phyloP scores from a whole-genome alignment of 2,797 vertebrate genomes.

The Peromyscus eremicus region DNA sequence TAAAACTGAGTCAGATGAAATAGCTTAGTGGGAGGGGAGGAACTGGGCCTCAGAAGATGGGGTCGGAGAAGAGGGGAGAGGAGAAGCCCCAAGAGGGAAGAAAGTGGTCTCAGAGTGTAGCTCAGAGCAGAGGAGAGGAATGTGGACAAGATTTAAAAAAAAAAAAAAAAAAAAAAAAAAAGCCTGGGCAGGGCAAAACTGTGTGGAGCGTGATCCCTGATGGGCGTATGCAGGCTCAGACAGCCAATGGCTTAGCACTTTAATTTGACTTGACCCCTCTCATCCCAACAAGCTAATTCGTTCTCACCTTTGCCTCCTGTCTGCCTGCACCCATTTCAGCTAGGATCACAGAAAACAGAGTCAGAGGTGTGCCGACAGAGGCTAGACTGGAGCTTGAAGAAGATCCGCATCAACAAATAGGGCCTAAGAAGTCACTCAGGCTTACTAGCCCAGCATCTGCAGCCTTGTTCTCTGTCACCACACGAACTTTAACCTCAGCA shows the following conservation, averaged over 20 bases:
- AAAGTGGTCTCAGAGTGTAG: not conserved
- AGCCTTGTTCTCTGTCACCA: not conserved
- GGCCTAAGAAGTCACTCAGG: not conserved
- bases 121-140: too few relatives aligned
- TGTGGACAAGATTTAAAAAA: not conserved
- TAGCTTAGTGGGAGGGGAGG: not conserved
- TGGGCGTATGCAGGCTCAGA: not conserved
- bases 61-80: not conserved
- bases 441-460: not conserved
- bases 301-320: not conserved
- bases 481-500: not conserved
- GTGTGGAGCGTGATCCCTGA: not conserved
- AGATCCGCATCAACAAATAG: accelerated
- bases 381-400: not conserved
- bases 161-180: too few relatives aligned
- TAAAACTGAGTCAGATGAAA: not conserved
- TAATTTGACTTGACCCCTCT: not conserved
- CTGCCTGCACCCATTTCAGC: not conserved
- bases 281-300: not conserved
- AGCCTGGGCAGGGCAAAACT: not conserved
- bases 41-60: not conserved
- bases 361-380: not conserved
- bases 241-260: not conserved
- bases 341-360: not conserved
- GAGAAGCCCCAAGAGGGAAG: not conserved